phyloP scores from a whole-genome alignment of 2,113 vertebrate genomes.

The Cichladusa arquata region DNA sequence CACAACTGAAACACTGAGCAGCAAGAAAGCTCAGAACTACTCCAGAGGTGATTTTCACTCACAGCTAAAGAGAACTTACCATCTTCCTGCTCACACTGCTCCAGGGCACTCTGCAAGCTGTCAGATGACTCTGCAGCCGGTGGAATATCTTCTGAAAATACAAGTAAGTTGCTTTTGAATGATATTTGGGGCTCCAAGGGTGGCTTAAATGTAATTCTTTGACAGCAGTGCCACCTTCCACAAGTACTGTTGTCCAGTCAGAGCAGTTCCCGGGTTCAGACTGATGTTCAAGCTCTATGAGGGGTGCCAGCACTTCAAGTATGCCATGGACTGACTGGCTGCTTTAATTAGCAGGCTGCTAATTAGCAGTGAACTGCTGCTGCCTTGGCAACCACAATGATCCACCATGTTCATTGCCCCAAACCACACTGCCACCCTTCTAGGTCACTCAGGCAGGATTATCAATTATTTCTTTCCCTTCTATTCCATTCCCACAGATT shows the following conservation, averaged over 20 bases:
- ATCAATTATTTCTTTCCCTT: not conserved
- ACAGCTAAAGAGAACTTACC: slow-evolving; percentile 53
- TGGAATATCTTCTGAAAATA: slow-evolving; percentile 12
- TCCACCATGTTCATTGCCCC: not conserved
- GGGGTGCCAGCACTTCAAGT: not conserved
- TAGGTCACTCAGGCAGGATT: not conserved
- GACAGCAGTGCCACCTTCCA: not conserved
- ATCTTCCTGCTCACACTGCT: slow-evolving; percentile 43
- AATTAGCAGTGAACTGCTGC: not conserved
- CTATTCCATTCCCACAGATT: not conserved
- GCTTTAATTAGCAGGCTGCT: not conserved
- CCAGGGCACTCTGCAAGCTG: slow-evolving; percentile 55
- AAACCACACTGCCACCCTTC: not conserved
- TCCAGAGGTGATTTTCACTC: not conserved
- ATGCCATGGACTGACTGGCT: not conserved
- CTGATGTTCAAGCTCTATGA: not conserved
- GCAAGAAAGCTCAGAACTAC: not conserved
- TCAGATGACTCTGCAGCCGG: slow-evolving; percentile 46
- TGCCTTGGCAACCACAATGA: not conserved
- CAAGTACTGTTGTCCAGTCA: not conserved
- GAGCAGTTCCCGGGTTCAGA: not conserved
- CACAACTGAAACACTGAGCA: not conserved
- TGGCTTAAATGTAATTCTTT: not conserved
- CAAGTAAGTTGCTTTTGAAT: not conserved
- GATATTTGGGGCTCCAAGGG: not conserved